Evolutionary conservation across 2,113 vertebrate genomes (phyloP).

Genomic region (Hydrochoerus hydrochaeris): DNA sequence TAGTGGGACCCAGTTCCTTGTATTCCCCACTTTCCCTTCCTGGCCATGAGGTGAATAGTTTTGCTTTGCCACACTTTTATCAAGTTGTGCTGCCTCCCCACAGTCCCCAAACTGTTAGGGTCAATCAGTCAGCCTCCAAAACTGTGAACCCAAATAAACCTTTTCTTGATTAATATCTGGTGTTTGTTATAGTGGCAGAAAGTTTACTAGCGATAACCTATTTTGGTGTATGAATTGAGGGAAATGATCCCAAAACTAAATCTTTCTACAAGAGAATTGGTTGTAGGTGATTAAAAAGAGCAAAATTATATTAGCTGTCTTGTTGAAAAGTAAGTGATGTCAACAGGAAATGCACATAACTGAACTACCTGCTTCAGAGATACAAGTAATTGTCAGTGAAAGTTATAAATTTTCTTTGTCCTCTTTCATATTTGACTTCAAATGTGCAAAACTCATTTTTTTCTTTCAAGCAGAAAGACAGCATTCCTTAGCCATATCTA

Average conservation of each 20-base stretch:
- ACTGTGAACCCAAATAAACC: neutral
- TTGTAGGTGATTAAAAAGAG: neutral
- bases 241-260: constrained; percentile 29
- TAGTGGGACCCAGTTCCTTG: neutral
- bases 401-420: neutral
- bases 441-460: neutral
- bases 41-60: neutral
- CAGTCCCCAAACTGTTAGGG: neutral
- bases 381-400: neutral
- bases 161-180: neutral
- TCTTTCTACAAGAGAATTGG: neutral
- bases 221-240: neutral
- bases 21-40: neutral
- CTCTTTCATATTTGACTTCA: neutral
- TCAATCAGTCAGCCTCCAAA: neutral
- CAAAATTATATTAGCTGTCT: neutral
- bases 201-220: neutral
- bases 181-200: neutral
- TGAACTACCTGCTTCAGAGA: neutral
- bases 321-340: neutral
- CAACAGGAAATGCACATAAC: neutral
- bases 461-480: neutral
- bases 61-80: neutral
- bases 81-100: too few relatives aligned
- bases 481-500: neutral